These are phyloP conservation scores for Macropis europaea DNA, from an alignment of 2,888 invertebrate genomes.

Conservation along the genomic window DNA sequence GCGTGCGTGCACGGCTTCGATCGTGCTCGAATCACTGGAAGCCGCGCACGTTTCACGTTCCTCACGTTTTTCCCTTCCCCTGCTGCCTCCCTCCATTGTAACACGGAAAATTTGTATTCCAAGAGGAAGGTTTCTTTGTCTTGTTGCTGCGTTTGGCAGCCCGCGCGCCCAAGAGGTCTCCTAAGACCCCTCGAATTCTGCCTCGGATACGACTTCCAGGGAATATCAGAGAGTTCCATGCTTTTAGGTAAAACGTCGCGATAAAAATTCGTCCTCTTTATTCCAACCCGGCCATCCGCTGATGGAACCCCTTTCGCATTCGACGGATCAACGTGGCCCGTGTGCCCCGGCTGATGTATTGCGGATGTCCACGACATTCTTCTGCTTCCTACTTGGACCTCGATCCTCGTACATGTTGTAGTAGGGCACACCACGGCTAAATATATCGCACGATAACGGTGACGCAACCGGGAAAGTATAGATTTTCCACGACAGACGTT, in stretches of 20 bases:
- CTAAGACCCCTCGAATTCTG: not conserved
- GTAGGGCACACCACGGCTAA: not conserved
- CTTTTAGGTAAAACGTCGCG: conserved; percentile 11
- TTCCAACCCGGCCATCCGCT: too few species aligned
- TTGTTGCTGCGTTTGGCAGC: conserved; percentile 17
- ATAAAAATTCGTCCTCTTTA: not conserved
- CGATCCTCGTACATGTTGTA: not conserved
- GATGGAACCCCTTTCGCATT: too few species aligned
- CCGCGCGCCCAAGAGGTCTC: not conserved
- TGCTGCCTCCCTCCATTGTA: not conserved
- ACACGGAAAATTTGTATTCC: conserved; percentile 37
- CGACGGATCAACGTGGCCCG: too few species aligned
- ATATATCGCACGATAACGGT: conserved; percentile 12
- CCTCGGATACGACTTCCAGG: not conserved
- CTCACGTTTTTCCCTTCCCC: conserved; percentile 17
- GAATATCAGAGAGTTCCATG: not conserved
- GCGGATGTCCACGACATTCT: not conserved
- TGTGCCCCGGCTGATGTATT: too few species aligned
- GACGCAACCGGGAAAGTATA: conserved; percentile 8
- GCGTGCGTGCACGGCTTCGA: conserved; percentile 36
- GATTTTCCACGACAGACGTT: conserved; percentile 10
- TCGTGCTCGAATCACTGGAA: conserved; percentile 22
- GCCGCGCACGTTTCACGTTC: conserved; percentile 42
- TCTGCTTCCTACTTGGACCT: not conserved
- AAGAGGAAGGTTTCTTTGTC: conserved; percentile 20